phyloP scores from a whole-genome alignment of 1,140 invertebrate species.

The Lepidurus apus region DNA sequence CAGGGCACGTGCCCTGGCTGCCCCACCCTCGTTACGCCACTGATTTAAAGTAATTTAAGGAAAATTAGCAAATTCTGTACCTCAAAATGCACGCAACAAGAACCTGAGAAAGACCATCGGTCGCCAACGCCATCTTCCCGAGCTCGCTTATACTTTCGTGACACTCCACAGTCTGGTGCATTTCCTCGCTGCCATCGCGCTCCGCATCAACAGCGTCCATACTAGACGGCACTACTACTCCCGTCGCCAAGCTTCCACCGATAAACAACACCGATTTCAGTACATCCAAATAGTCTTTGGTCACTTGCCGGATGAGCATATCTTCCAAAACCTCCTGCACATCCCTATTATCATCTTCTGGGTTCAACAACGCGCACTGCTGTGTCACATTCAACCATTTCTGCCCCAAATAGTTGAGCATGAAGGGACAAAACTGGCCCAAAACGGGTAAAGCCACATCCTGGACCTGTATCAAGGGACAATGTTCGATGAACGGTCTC shows the following conservation, averaged over 20 bases:
- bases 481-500: slow-evolving; percentile 76
- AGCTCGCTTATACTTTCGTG: slow-evolving; percentile 65
- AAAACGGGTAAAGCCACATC: slow-evolving; percentile 70
- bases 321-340: slow-evolving; percentile 74
- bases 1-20: too few relatives aligned
- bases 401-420: slow-evolving; percentile 64
- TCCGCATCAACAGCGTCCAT: slow-evolving; percentile 55
- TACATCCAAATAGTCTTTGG: slow-evolving; percentile 78
- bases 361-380: slow-evolving; percentile 63
- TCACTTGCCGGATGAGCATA: slow-evolving; percentile 77
- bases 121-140: slow-evolving; percentile 59
- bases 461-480: slow-evolving; percentile 68
- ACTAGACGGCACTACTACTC: slow-evolving; percentile 52
- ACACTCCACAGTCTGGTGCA: slow-evolving; percentile 52
- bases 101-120: slow-evolving; percentile 58
- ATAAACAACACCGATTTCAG: slow-evolving; percentile 62
- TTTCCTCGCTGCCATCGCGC: slow-evolving; percentile 39
- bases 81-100: slow-evolving; percentile 58
- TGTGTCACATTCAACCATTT: slow-evolving; percentile 73
- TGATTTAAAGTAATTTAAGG: too few relatives aligned
- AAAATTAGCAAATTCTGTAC: slow-evolving; percentile 43
- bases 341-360: slow-evolving; percentile 66
- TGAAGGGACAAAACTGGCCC: slow-evolving; percentile 66
- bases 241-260: slow-evolving; percentile 39
- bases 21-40: too few relatives aligned